These are phyloP conservation scores for Oceanodroma tethys DNA, from an alignment of 2,113 vertebrate species.

Conservation along the genomic window DNA sequence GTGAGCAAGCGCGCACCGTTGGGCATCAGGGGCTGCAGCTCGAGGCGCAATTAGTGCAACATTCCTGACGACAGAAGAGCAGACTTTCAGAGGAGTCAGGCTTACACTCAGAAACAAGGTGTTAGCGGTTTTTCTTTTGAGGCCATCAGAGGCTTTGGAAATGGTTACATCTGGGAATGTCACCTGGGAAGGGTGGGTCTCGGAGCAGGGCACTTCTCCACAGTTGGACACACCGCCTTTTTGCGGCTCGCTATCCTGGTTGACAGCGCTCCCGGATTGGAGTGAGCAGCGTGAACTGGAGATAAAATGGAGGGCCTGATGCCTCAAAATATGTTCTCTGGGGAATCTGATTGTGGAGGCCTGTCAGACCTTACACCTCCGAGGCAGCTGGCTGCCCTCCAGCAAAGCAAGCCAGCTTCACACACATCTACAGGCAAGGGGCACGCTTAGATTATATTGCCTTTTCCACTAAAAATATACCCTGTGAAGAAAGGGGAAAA, in stretches of 20 bases:
- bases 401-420: not conserved
- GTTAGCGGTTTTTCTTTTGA: not conserved
- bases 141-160: not conserved
- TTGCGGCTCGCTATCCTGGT: accelerated
- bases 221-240: not conserved
- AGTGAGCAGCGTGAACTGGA: not conserved
- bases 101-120: accelerated
- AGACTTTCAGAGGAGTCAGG: not conserved
- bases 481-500: not conserved
- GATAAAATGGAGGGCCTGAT: not conserved
- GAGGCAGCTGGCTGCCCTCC: not conserved
- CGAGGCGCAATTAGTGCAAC: not conserved
- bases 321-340: not conserved
- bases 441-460: not conserved
- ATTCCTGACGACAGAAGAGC: not conserved
- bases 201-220: not conserved
- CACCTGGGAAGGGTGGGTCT: not conserved
- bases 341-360: not conserved
- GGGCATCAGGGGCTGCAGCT: not conserved
- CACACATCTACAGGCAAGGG: not conserved
- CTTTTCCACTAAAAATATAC: not conserved
- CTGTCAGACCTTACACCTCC: not conserved
- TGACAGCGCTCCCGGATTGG: not conserved
- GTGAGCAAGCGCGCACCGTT: accelerated
- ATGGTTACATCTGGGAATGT: not conserved